Conservation (phyloP, 2,113 vertebrate species). For the Brachyhypopomus occidentalis region DNA sequence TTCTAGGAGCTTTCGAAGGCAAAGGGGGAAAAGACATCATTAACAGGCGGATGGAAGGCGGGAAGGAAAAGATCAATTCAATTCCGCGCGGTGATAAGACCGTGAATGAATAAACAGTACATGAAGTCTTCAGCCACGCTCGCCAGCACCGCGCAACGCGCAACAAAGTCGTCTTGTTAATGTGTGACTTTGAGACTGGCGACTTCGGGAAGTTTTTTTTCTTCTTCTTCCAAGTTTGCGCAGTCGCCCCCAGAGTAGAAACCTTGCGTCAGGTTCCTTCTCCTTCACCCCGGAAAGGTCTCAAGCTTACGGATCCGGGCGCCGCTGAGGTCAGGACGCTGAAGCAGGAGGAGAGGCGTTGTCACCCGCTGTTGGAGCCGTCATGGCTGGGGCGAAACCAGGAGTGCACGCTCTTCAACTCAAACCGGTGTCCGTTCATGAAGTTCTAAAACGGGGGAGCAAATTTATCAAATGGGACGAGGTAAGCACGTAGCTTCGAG, state of each 20-base stretch:
- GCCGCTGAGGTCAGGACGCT: conserved; percentile 59
- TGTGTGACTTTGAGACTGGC: conserved; percentile 47
- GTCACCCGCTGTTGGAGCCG: conserved; percentile 67
- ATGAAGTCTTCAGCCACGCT: not conserved
- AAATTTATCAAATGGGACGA: conserved; percentile 95
- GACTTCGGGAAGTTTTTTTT: not conserved
- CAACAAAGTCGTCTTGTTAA: conserved; percentile 25
- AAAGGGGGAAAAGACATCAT: conserved; percentile 34
- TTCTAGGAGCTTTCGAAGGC: not conserved
- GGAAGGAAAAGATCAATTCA: conserved; percentile 54
- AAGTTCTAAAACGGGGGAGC: conserved; percentile 79
- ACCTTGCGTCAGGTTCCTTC: conserved; percentile 10
- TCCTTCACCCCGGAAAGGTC: conserved; percentile 19
- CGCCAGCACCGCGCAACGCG: not conserved
- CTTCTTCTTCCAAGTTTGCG: not conserved
- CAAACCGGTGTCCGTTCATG: conserved; percentile 83
- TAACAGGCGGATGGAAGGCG: conserved; percentile 40
- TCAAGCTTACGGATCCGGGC: conserved; percentile 24
- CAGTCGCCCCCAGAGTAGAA: conserved; percentile 19
- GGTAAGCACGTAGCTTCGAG: conserved; percentile 67
- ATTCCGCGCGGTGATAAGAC: conserved; percentile 29
- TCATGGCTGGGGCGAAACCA: conserved; percentile 89
- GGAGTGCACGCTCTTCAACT: conserved; percentile 89
- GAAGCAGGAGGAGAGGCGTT: conserved; percentile 61
- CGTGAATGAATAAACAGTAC: conserved; percentile 28